A percentile compares a stretch with the other conserved stretches of the same genome.
phyloP scores from a whole-genome alignment of 2,888 invertebrate species.

The Patella pellucida region DNA sequence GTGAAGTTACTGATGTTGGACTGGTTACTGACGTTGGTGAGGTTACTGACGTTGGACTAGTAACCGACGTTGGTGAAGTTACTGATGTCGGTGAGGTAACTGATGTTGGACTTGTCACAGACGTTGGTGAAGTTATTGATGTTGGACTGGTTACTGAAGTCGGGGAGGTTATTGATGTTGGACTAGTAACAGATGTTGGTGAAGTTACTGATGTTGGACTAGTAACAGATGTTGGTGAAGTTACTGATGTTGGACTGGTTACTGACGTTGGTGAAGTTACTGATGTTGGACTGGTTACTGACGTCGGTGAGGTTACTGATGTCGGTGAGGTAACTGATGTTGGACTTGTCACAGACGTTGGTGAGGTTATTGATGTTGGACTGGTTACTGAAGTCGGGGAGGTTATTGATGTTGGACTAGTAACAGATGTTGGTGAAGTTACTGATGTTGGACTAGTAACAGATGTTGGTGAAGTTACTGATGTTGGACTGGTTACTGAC shows the following conservation, averaged over 20 bases:
- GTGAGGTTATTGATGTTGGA: too few species aligned
- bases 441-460: not conserved
- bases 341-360: not conserved
- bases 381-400: not conserved
- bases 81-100: not conserved
- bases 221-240: not conserved
- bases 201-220: slow-evolving; percentile 1
- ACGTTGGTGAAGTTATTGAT: not conserved
- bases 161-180: not conserved
- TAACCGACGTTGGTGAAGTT: not conserved
- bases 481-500: too few species aligned
- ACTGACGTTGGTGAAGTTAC: not conserved
- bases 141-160: not conserved
- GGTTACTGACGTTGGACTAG: too few species aligned
- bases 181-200: not conserved
- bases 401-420: not conserved
- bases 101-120: not conserved
- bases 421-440: too few species aligned
- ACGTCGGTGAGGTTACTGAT: not conserved
- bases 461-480: too few species aligned
- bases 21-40: not conserved
- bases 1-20: not conserved
- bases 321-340: too few species aligned
- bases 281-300: not conserved
- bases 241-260: too few species aligned